Percentiles rank a stretch among this genome's conserved stretches.
These are phyloP conservation scores for Telmatochromis brichardi DNA, from an alignment of 2,113 vertebrate species.

Conservation along the genomic window DNA sequence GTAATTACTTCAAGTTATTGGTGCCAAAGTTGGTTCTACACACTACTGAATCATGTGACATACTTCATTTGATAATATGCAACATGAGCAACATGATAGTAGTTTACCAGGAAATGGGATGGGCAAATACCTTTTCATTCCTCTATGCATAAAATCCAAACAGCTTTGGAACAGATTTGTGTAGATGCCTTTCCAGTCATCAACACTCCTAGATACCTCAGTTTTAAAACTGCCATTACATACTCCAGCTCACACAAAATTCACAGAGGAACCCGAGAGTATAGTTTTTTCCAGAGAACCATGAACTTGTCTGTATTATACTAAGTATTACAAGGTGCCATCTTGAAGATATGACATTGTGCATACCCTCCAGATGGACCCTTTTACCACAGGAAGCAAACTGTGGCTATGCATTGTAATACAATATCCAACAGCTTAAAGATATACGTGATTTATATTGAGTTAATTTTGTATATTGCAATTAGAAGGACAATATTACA, in stretches of 20 bases:
- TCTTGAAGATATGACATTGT: not conserved
- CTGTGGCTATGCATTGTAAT: not conserved
- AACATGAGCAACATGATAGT: not conserved
- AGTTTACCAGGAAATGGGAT: not conserved
- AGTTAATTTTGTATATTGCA: not conserved
- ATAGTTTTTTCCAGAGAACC: not conserved
- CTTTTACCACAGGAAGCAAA: not conserved
- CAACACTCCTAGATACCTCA: not conserved
- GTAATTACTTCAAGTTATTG: not conserved
- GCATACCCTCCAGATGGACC: not conserved
- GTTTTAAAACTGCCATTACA: not conserved
- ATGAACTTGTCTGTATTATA: not conserved
- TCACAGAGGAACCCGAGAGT: not conserved
- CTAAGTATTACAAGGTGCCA: not conserved
- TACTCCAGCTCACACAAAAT: not conserved
- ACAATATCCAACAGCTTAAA: not conserved
- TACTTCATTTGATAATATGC: not conserved
- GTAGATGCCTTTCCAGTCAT: not conserved
- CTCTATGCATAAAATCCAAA: not conserved
- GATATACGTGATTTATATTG: not conserved
- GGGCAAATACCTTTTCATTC: not conserved
- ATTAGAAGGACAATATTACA: not conserved
- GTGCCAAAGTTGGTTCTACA: not conserved
- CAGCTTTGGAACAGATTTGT: not conserved
- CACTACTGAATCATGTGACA: not conserved